Percentiles rank a stretch among this genome's conserved stretches.
These are phyloP conservation scores for Clusia tigrina DNA, from an alignment of 2,888 invertebrate genomes.

Conservation along the genomic window DNA sequence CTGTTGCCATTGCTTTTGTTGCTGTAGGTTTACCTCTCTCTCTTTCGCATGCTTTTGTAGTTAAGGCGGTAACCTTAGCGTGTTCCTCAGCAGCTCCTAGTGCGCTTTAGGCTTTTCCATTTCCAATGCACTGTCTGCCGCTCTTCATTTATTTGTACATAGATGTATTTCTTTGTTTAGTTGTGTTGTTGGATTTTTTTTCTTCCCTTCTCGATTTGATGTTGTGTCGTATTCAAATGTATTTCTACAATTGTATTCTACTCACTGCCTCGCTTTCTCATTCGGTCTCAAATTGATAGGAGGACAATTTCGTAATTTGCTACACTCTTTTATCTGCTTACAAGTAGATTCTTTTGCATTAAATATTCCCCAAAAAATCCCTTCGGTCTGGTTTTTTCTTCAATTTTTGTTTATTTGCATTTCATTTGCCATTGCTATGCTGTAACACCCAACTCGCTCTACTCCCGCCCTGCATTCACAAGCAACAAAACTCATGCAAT, in stretches of 20 bases:
- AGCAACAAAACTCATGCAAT: neutral
- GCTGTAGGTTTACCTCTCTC: neutral
- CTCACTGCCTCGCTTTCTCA: conserved; percentile 6
- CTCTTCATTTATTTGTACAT: conserved; percentile 16
- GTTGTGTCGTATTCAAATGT: neutral
- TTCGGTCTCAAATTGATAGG: neutral
- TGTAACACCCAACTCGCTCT: neutral
- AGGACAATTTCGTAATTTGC: neutral
- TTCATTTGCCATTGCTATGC: neutral
- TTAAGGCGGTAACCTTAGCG: conserved; percentile 17
- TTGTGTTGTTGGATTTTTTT: neutral
- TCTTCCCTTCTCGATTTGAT: neutral
- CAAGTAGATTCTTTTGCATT: neutral
- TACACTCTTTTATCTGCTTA: conserved; percentile 11
- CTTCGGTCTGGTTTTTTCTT: conserved; percentile 2
- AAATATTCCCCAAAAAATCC: no score
- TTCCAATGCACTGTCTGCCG: conserved; percentile 6
- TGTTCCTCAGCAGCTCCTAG: neutral
- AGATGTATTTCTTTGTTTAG: neutral
- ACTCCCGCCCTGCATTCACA: neutral
- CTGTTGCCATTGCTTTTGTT: neutral
- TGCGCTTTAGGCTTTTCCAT: conserved; percentile 5
- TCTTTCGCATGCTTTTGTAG: neutral
- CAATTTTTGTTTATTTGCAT: neutral
- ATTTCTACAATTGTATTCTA: conserved; percentile 16